Percentiles rank a stretch among this genome's conserved stretches.
Evolutionary conservation across 2,888 invertebrate genomes (phyloP).

Genomic region (Andrena praecox): DNA sequence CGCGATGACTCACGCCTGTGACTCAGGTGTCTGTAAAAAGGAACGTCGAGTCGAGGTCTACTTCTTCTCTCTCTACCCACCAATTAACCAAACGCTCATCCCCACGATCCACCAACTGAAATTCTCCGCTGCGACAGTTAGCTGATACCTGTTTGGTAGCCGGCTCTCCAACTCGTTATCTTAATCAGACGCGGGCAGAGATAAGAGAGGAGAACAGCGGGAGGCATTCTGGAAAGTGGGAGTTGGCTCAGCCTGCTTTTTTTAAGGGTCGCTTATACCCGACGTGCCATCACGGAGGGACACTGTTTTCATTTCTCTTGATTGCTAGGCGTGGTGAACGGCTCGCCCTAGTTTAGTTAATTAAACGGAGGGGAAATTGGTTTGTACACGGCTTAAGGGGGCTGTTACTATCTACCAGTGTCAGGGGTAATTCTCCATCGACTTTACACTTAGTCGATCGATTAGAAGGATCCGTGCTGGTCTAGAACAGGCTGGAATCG

Average conservation of each 20-base stretch:
- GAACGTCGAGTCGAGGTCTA: neutral
- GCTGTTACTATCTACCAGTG: constrained; percentile 4
- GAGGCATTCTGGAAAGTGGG: too few relatives aligned
- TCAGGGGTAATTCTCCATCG: constrained; percentile 13
- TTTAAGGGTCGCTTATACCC: neutral
- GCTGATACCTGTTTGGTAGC: too few relatives aligned
- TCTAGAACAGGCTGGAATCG: neutral
- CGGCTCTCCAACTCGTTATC: neutral
- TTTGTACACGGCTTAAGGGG: neutral
- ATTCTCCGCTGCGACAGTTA: too few relatives aligned
- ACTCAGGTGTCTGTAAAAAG: constrained; percentile 46
- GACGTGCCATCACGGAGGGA: neutral
- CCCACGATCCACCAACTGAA: neutral
- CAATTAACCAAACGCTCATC: neutral
- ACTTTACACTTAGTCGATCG: constrained; percentile 33
- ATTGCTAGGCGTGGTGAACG: constrained; percentile 1
- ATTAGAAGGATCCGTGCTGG: constrained; percentile 18
- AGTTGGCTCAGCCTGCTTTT: neutral
- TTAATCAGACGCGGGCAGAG: neutral
- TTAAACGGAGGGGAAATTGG: neutral
- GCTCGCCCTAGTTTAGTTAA: neutral
- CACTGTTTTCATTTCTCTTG: neutral
- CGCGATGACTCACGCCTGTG: constrained; percentile 40
- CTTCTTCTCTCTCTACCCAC: neutral
- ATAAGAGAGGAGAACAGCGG: neutral